Evolutionary conservation across 2,113 vertebrate genomes (phyloP).

Genomic region (Bombycilla garrulus): DNA sequence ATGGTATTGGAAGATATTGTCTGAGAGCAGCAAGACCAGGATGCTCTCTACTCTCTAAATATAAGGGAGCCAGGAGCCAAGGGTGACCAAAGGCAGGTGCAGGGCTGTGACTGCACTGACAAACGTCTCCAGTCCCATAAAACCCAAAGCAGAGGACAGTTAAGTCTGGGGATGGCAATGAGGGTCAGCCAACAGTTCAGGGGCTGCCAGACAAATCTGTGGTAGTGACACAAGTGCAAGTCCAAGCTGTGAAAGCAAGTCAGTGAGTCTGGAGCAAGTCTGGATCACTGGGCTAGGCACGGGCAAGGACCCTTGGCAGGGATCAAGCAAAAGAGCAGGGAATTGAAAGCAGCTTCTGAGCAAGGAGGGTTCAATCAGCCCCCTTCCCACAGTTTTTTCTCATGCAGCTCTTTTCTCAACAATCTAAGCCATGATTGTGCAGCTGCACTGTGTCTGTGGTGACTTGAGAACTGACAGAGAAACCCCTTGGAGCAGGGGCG

Average conservation of each 20-base stretch:
- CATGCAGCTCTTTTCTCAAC: neutral
- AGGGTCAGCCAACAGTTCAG: neutral
- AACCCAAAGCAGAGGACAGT: neutral
- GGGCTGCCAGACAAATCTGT: neutral
- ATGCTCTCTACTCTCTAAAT: neutral
- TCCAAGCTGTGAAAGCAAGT: neutral
- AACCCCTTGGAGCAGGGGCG: neutral
- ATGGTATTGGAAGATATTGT: neutral
- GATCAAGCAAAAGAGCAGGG: neutral
- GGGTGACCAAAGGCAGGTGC: neutral
- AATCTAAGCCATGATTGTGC: neutral
- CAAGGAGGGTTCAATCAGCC: neutral
- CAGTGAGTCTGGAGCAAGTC: neutral
- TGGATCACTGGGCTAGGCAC: neutral
- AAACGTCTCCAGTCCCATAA: neutral
- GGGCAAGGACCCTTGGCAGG: neutral
- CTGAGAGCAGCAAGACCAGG: neutral
- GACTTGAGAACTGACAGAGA: neutral
- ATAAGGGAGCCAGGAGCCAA: neutral
- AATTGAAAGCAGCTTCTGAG: neutral
- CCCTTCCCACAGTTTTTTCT: neutral
- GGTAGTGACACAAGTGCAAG: neutral
- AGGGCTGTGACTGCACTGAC: neutral
- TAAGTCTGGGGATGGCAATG: neutral
- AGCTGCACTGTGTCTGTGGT: rapidly evolving